phyloP scores from a whole-genome alignment of 2,888 invertebrate genomes.

The Drosophila niveifrons region DNA sequence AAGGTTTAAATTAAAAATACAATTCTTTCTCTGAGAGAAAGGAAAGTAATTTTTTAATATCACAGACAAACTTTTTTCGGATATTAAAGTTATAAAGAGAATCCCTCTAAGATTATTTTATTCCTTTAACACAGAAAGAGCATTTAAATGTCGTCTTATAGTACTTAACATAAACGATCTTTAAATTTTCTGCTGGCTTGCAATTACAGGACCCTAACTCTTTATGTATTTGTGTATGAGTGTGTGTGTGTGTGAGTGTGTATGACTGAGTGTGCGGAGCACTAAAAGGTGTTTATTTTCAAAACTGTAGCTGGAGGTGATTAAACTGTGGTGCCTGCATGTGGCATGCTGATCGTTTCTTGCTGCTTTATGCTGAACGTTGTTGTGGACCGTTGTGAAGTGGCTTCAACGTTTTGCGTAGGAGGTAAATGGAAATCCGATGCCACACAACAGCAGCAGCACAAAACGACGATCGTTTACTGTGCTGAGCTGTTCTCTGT shows the following conservation, averaged over 20 bases:
- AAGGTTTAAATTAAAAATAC: too few relatives aligned
- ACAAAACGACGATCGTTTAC: conserved; percentile 15
- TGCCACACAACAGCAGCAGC: conserved; percentile 31
- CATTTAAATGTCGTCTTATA: not conserved
- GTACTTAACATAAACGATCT: not conserved
- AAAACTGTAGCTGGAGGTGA: conserved; percentile 66
- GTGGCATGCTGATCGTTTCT: conserved; percentile 15
- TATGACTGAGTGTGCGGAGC: conserved; percentile 24
- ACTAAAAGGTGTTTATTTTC: conserved; percentile 69
- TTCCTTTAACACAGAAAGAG: not conserved
- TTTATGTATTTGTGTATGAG: not conserved
- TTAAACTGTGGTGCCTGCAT: conserved; percentile 53
- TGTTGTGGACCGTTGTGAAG: not conserved
- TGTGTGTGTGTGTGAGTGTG: conserved; percentile 17
- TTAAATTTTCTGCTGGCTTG: conserved; percentile 30
- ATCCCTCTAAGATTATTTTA: too few relatives aligned
- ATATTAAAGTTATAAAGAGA: too few relatives aligned
- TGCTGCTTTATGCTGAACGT: not conserved
- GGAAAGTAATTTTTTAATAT: too few relatives aligned
- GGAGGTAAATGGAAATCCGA: conserved; percentile 68
- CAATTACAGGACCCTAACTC: conserved; percentile 22
- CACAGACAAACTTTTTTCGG: too few relatives aligned
- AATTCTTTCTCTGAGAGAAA: too few relatives aligned
- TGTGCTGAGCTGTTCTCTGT: not conserved
- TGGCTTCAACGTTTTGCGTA: conserved; percentile 38